A percentile compares a stretch with the other conserved stretches of the same genome.
These are phyloP conservation scores for Centropus unirufus DNA, from an alignment of 2,113 vertebrate species.

Conservation along the genomic window DNA sequence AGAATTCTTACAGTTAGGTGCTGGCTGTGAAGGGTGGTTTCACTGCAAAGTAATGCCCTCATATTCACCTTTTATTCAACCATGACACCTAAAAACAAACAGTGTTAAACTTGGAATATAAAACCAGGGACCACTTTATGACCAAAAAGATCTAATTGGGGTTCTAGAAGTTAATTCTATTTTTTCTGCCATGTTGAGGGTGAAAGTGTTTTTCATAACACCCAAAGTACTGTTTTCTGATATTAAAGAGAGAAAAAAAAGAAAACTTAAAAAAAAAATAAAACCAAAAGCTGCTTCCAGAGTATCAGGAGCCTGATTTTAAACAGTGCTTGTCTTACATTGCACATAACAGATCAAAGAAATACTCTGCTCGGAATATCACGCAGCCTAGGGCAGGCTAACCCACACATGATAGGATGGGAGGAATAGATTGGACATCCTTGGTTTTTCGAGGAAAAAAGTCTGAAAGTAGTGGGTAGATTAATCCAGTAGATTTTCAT, in stretches of 20 bases:
- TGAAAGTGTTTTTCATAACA: background rate
- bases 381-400: background rate
- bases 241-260: background rate
- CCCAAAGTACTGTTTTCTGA: background rate
- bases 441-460: background rate
- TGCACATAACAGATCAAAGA: background rate
- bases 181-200: background rate
- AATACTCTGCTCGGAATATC: background rate
- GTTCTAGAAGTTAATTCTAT: background rate
- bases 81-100: background rate
- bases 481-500: background rate
- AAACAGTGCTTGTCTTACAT: background rate
- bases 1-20: background rate
- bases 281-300: too few relatives aligned
- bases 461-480: background rate
- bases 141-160: background rate
- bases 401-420: background rate
- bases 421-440: background rate
- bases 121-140: background rate
- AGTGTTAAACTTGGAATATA: background rate
- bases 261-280: background rate
- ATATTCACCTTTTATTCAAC: background rate
- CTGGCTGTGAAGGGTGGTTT: background rate
- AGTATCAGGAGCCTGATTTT: background rate
- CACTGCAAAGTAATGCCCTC: background rate